These are phyloP conservation scores for Chondrilla cf. caribensis DNA, from an alignment of 37 sponge, comb jelly and placozoan species.

Conservation along the genomic window DNA sequence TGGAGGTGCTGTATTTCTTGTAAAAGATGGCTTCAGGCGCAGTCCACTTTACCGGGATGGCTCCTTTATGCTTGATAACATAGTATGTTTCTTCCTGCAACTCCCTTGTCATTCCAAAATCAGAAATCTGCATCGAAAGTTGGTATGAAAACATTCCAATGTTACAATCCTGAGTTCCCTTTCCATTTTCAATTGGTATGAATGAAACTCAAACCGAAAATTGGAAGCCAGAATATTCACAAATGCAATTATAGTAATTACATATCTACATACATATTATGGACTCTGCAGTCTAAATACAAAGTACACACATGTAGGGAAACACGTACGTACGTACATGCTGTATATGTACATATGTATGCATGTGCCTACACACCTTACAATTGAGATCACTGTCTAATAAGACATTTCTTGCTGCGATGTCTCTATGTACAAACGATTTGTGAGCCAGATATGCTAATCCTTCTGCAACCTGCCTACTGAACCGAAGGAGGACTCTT, in stretches of 20 bases:
- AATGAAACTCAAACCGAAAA: no score
- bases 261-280: no score
- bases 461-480: conserved; percentile 22
- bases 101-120: conserved; percentile 17
- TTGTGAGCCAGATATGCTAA: conserved; percentile 10
- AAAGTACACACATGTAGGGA: no score
- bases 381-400: conserved; percentile 10
- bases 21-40: not conserved
- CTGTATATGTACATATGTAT: no score
- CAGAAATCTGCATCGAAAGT: conserved; percentile 7
- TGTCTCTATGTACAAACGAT: conserved; percentile 34
- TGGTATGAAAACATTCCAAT: no score
- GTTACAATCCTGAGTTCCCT: no score
- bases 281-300: no score
- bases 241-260: no score
- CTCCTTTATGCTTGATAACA: not conserved
- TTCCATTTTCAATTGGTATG: no score
- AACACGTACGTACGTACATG: no score
- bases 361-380: conserved; percentile 11
- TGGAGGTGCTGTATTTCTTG: conserved; percentile 20
- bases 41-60: conserved; percentile 12
- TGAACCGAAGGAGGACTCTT: not conserved
- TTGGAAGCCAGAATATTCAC: no score
- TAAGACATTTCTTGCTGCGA: conserved; percentile 32
- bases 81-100: not conserved